These are phyloP conservation scores for Lampris megalopsis DNA, from an alignment of 2,113 vertebrate species.

Conservation along the genomic window DNA sequence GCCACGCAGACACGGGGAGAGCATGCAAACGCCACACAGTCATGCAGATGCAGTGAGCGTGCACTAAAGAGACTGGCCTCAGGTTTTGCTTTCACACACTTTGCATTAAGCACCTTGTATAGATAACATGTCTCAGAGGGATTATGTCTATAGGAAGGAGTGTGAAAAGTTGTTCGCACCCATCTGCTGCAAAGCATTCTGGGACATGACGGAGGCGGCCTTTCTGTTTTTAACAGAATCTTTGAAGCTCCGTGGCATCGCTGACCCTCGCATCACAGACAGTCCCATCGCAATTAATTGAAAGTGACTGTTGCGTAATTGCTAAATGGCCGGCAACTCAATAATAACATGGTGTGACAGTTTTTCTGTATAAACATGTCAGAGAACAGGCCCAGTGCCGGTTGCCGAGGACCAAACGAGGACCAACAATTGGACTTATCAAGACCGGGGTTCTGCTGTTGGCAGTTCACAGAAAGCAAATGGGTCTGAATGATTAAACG, in stretches of 20 bases:
- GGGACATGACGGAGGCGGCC: constrained; percentile 30
- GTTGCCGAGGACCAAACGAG: too few species aligned
- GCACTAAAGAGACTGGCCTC: constrained; percentile 37
- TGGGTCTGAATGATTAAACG: constrained; percentile 56
- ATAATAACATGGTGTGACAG: constrained; percentile 23
- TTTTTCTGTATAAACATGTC: background rate
- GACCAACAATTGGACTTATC: background rate
- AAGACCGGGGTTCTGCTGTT: constrained; percentile 10
- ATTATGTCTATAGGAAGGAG: constrained; percentile 48
- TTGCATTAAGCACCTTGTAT: constrained; percentile 58
- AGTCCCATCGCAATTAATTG: constrained; percentile 8
- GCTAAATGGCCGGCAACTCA: constrained; percentile 21
- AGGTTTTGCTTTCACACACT: constrained; percentile 62
- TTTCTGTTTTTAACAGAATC: background rate
- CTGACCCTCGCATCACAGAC: background rate
- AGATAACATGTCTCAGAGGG: constrained; percentile 44
- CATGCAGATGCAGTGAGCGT: constrained; percentile 49
- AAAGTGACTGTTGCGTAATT: constrained; percentile 26
- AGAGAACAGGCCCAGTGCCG: background rate
- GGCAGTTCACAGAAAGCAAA: constrained; percentile 54
- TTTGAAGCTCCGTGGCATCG: background rate
- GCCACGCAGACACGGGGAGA: too few species aligned
- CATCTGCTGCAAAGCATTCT: constrained; percentile 50
- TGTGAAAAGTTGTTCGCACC: constrained; percentile 69
- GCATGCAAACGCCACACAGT: too few species aligned